These are phyloP conservation scores for Nannoperca obscura DNA, from an alignment of 2,797 vertebrate species.

Conservation along the genomic window DNA sequence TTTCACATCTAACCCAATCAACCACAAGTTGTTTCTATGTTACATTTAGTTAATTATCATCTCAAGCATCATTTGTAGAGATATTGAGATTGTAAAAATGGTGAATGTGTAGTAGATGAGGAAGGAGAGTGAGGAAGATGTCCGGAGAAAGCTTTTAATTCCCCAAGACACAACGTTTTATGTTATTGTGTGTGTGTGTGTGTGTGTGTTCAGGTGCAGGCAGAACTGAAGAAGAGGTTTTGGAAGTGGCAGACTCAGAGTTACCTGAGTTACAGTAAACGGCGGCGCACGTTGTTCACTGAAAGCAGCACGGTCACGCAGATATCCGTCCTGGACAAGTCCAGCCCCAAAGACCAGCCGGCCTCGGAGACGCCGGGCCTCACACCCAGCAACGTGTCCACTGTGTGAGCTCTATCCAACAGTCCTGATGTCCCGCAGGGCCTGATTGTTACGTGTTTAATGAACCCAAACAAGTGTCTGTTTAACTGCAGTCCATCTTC, in stretches of 20 bases:
- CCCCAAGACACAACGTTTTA: too few species aligned
- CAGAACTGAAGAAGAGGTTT: slow-evolving; percentile 88
- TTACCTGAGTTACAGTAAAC: slow-evolving; percentile 84
- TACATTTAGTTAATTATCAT: neutral
- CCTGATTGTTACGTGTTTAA: slow-evolving; percentile 39
- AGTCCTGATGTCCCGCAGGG: neutral
- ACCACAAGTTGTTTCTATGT: neutral
- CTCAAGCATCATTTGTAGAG: neutral
- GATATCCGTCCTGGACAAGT: slow-evolving; percentile 86
- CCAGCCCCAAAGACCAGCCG: slow-evolving; percentile 79
- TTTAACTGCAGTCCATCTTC: neutral
- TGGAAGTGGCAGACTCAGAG: slow-evolving; percentile 87
- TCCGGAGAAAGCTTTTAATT: too few species aligned
- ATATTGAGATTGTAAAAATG: neutral
- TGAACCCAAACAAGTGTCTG: slow-evolving; percentile 2
- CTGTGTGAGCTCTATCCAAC: slow-evolving; percentile 44
- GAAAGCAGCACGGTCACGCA: slow-evolving; percentile 85
- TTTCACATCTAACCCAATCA: neutral
- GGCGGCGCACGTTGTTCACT: slow-evolving; percentile 72
- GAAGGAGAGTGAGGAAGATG: neutral
- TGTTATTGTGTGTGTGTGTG: neutral
- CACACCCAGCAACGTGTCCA: slow-evolving; percentile 46
- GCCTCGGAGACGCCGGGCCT: slow-evolving; percentile 50
- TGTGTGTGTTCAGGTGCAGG: slow-evolving; percentile 84
- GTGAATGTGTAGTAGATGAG: neutral